A percentile compares a stretch with the other conserved stretches of the same genome.
Evolutionary conservation across 1,140 invertebrate species (phyloP).

Genomic region (Battus philenor): DNA sequence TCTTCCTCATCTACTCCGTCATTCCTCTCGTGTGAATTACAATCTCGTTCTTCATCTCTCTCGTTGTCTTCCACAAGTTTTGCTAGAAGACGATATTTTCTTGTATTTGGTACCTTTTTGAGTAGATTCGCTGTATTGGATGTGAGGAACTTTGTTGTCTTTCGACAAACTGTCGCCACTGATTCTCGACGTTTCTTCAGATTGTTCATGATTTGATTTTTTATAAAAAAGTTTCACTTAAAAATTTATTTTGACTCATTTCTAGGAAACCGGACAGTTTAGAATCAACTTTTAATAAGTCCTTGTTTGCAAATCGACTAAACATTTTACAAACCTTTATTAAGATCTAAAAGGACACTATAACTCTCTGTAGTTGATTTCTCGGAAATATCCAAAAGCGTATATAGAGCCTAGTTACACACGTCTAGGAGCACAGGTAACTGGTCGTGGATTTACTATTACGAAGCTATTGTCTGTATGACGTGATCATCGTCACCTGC

Average conservation of each 20-base stretch:
- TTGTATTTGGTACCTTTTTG: conserved; percentile 50
- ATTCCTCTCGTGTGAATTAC: conserved; percentile 21
- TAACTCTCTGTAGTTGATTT: too few species aligned
- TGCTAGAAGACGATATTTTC: conserved; percentile 40
- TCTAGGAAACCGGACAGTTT: background rate
- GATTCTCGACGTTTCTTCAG: conserved; percentile 57
- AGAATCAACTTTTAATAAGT: background rate
- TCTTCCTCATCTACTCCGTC: conserved; percentile 30
- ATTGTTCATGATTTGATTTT: conserved; percentile 38
- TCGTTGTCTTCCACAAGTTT: conserved; percentile 40
- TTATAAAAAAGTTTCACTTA: too few species aligned
- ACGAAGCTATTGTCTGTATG: conserved; percentile 52
- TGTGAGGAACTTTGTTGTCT: conserved; percentile 60
- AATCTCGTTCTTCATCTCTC: conserved; percentile 16
- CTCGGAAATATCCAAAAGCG: too few species aligned
- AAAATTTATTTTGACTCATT: too few species aligned
- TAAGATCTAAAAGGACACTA: too few species aligned
- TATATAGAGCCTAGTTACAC: conserved; percentile 30
- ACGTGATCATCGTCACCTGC: conserved; percentile 58
- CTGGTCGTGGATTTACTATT: conserved; percentile 49
- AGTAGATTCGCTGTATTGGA: conserved; percentile 48
- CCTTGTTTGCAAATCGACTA: background rate
- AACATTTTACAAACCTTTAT: too few species aligned
- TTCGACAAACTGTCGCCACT: conserved; percentile 56
- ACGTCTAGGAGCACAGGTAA: conserved; percentile 33